Evolutionary conservation across 2,888 invertebrate genomes (phyloP).

Genomic region (Apodemia zela): DNA sequence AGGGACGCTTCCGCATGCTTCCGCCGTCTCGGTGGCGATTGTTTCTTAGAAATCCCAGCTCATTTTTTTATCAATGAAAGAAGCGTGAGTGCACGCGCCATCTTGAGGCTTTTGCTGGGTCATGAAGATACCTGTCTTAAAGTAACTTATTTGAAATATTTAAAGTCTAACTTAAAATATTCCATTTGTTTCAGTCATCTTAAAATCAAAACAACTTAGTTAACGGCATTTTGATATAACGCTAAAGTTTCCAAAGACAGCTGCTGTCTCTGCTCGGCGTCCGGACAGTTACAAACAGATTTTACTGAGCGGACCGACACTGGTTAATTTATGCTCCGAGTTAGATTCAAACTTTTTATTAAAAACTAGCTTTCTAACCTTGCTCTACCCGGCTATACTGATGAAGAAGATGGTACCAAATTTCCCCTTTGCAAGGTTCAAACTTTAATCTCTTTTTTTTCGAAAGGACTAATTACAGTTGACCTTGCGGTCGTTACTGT

Average conservation of each 20-base stretch:
- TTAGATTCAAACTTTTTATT: constrained; percentile 10
- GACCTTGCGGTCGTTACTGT: no score
- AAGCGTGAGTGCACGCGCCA: no score
- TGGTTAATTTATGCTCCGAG: not conserved
- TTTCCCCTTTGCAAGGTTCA: no score
- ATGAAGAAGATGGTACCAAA: not conserved
- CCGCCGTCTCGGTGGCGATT: no score
- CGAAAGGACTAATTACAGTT: no score
- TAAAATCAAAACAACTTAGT: constrained; percentile 8
- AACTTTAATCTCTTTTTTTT: no score
- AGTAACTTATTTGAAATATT: no score
- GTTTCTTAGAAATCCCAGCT: no score
- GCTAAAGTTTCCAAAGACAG: constrained; percentile 12
- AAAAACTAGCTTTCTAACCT: not conserved
- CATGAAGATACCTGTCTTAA: no score
- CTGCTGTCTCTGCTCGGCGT: not conserved
- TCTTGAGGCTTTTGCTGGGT: no score
- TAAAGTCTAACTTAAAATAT: not conserved
- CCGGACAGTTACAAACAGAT: not conserved
- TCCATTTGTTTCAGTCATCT: not conserved
- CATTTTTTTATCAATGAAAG: no score
- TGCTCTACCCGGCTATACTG: not conserved
- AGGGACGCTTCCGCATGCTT: no score
- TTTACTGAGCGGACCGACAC: not conserved
- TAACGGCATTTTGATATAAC: not conserved